phyloP scores from a whole-genome alignment of 2,888 invertebrate species.

The Parnassius apollo region DNA sequence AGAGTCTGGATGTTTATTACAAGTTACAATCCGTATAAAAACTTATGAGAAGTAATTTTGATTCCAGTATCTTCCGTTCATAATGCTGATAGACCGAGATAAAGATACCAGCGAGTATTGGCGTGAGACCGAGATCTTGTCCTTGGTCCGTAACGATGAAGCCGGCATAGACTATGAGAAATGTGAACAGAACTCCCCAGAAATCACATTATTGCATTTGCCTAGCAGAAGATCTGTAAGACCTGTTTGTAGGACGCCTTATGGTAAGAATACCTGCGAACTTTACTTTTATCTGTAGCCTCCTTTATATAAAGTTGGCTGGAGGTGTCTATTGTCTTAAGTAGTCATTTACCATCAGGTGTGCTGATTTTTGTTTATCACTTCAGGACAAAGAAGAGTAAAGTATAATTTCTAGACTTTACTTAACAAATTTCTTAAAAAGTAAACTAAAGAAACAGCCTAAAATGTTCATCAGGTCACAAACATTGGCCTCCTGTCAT shows the following conservation, averaged over 20 bases:
- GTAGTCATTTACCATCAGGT: no score
- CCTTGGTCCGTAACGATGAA: slow-evolving; percentile 53
- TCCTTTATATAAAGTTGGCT: no score
- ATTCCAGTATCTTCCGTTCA: slow-evolving; percentile 63
- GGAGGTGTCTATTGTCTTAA: no score
- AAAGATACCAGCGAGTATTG: slow-evolving; percentile 70
- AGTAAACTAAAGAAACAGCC: no score
- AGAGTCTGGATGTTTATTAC: no score
- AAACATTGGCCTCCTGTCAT: no score
- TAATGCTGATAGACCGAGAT: slow-evolving; percentile 55
- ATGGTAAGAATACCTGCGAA: slow-evolving; percentile 44
- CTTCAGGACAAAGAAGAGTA: no score
- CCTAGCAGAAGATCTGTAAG: slow-evolving; percentile 52
- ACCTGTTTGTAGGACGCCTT: slow-evolving; percentile 58
- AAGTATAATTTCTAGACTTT: no score
- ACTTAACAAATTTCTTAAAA: no score
- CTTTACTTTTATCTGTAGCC: no score
- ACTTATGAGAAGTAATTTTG: not conserved
- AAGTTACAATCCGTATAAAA: not conserved
- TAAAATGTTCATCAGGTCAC: no score
- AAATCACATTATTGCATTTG: slow-evolving; percentile 41
- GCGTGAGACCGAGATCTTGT: slow-evolving; percentile 68
- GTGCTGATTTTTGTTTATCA: no score
- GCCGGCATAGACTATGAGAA: slow-evolving; percentile 55
- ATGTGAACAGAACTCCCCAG: slow-evolving; percentile 44